A percentile compares a stretch with the other conserved stretches of the same genome.
phyloP scores from a whole-genome alignment of 2,113 vertebrate genomes.

The Carassius auratus region DNA sequence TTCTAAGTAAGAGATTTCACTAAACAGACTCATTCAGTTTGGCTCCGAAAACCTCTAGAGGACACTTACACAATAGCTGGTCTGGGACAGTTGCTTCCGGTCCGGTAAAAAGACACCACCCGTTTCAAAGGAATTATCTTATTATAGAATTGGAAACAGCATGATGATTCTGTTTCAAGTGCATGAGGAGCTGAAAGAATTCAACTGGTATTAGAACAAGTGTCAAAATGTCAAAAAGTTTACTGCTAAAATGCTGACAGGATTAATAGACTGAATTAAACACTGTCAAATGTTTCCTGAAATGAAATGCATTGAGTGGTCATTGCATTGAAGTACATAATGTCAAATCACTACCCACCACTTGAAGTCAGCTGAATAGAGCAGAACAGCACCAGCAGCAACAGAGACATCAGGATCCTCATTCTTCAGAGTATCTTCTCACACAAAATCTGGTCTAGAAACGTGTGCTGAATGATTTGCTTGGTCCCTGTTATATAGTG shows the following conservation, averaged over 20 bases:
- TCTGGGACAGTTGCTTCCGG: neutral
- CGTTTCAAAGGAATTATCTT: neutral
- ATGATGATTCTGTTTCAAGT: neutral
- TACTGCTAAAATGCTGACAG: neutral
- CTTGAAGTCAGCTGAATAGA: neutral
- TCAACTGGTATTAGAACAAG: neutral
- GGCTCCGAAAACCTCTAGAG: neutral
- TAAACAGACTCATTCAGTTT: neutral
- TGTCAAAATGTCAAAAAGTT: neutral
- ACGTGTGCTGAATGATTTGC: neutral
- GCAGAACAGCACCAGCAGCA: neutral
- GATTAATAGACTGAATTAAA: no score
- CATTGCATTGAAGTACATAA: neutral
- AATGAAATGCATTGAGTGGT: neutral
- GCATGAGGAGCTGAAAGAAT: neutral
- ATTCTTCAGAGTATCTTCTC: neutral
- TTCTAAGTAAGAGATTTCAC: neutral
- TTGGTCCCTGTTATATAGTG: neutral
- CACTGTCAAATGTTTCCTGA: no score
- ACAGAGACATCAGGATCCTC: neutral
- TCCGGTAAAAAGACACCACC: neutral
- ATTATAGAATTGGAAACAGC: neutral
- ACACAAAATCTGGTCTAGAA: neutral
- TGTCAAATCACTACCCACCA: neutral
- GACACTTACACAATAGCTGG: slow-evolving; percentile 4